Conservation (phyloP, 2,113 vertebrate genomes). For the Osmerus mordax region DNA sequence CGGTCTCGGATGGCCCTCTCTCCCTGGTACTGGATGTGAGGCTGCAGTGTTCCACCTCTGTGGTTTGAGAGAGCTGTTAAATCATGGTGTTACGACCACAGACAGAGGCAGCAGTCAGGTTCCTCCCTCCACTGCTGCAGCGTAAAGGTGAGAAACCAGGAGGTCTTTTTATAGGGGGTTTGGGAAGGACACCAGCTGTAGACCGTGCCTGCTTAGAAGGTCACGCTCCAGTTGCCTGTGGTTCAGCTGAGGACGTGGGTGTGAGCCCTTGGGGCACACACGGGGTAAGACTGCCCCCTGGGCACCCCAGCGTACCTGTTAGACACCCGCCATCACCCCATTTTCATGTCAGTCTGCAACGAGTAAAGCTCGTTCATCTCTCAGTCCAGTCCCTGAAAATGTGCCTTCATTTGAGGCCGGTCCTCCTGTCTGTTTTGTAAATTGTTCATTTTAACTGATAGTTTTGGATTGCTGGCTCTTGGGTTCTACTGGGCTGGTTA, state of each 20-base stretch:
- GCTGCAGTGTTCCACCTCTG: slow-evolving; percentile 6
- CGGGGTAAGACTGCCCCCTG: neutral
- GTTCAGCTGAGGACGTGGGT: slow-evolving; percentile 32
- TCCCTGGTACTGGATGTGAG: neutral
- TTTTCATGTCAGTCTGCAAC: too few species aligned
- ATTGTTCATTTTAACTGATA: slow-evolving; percentile 15
- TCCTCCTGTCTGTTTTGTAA: slow-evolving; percentile 15
- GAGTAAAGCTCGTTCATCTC: too few species aligned
- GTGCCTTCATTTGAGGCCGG: slow-evolving; percentile 6
- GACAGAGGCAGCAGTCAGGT: slow-evolving; percentile 25
- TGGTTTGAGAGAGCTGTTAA: slow-evolving; percentile 3
- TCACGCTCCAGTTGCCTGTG: slow-evolving; percentile 31
- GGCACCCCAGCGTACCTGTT: neutral
- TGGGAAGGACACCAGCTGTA: slow-evolving; percentile 30
- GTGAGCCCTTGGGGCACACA: neutral
- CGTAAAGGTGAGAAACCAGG: slow-evolving; percentile 23
- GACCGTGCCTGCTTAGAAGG: slow-evolving; percentile 37
- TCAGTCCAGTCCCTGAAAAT: too few species aligned
- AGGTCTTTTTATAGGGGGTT: slow-evolving; percentile 34
- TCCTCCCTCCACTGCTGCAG: slow-evolving; percentile 30
- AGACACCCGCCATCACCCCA: too few species aligned
- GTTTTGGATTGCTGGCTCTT: slow-evolving; percentile 17
- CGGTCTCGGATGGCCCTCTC: neutral
- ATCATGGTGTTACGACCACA: slow-evolving; percentile 8
- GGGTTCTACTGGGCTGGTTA: slow-evolving; percentile 20